Conservation (phyloP, 1,140 invertebrate genomes). For the Nebria ingens region DNA sequence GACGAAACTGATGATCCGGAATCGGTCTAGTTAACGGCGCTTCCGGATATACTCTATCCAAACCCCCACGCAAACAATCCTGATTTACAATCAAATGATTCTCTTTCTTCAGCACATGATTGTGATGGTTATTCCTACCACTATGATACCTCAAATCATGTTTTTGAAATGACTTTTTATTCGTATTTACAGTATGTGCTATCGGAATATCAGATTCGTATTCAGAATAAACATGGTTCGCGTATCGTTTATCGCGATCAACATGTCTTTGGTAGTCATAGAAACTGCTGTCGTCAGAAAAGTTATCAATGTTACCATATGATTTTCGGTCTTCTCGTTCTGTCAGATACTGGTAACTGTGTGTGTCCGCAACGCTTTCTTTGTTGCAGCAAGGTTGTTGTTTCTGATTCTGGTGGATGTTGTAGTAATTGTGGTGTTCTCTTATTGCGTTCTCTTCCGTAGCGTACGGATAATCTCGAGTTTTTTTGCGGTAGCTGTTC, state of each 20-base stretch:
- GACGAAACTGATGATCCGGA: background rate
- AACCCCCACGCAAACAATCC: background rate
- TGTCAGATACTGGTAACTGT: background rate
- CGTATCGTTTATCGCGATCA: background rate
- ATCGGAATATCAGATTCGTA: conserved; percentile 1
- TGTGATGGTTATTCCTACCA: background rate
- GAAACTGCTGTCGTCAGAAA: background rate
- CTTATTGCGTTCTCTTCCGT: background rate
- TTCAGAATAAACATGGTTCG: background rate
- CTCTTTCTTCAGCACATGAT: background rate
- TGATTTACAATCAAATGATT: background rate
- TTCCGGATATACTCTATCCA: conserved; percentile 2
- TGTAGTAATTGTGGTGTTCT: conserved; percentile 1
- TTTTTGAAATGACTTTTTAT: background rate
- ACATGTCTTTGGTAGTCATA: background rate
- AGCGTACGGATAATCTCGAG: background rate
- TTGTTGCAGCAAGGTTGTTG: background rate
- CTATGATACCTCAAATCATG: background rate
- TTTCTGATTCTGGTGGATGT: background rate
- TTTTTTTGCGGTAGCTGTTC: background rate
- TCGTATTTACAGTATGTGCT: background rate
- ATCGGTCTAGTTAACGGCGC: background rate
- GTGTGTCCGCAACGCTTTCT: background rate
- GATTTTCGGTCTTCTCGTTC: background rate
- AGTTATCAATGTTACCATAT: background rate